Percentiles rank a stretch among this genome's conserved stretches.
Conservation (phyloP, 2,797 vertebrate genomes). For the Melanotaenia pygmaea region DNA sequence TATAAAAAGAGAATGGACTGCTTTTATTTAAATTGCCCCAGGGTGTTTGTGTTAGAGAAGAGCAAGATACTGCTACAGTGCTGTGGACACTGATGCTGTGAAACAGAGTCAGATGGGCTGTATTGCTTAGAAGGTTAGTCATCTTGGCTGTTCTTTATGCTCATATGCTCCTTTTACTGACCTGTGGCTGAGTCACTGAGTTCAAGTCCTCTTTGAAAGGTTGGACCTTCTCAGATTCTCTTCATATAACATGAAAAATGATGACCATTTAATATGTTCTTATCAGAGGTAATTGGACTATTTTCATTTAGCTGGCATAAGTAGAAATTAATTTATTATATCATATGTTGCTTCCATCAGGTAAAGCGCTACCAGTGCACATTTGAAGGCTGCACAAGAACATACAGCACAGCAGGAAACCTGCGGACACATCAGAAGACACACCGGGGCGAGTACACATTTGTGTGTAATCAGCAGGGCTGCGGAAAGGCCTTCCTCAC, state of each 20-base stretch:
- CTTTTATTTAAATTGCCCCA: constrained; percentile 42
- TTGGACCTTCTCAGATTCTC: constrained; percentile 43
- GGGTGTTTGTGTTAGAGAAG: constrained; percentile 52
- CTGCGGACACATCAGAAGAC: constrained; percentile 98
- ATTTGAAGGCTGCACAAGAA: constrained; percentile 96
- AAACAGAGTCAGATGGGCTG: constrained; percentile 49
- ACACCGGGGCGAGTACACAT: constrained; percentile 96
- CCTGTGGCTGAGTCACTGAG: constrained; percentile 60
- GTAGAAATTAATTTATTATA: background rate
- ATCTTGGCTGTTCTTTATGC: constrained; percentile 57
- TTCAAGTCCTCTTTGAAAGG: constrained; percentile 54
- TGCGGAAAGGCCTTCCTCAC: constrained; percentile 99
- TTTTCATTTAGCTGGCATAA: background rate
- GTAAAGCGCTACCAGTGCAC: constrained; percentile 99
- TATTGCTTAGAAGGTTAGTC: constrained; percentile 53
- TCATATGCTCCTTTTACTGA: constrained; percentile 47
- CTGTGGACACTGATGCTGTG: constrained; percentile 32
- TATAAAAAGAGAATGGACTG: constrained; percentile 38
- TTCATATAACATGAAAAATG: constrained; percentile 19
- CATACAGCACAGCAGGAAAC: constrained; percentile 98
- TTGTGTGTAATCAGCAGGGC: constrained; percentile 97
- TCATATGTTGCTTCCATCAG: constrained; percentile 65
- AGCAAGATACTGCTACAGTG: constrained; percentile 38
- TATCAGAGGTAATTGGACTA: background rate
- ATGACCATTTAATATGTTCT: background rate